Conservation (phyloP, 2,797 vertebrate genomes). For the Pseudocheirus occidentalis region DNA sequence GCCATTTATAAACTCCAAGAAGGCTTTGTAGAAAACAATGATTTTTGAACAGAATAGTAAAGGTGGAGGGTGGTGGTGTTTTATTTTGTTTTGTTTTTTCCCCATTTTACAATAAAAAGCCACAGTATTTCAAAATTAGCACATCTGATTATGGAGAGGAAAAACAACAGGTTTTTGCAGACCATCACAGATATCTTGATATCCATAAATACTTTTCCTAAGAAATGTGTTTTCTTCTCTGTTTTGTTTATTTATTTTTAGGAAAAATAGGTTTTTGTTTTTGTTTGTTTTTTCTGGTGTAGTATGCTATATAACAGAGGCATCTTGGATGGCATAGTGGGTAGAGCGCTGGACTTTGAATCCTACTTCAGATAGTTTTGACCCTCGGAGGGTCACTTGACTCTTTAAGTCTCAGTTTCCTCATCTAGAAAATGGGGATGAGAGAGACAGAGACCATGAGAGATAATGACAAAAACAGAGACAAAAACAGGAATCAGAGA, state of each 20-base stretch:
- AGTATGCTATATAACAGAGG: background rate
- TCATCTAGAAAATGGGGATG: background rate
- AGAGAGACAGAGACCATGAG: background rate
- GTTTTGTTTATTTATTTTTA: background rate
- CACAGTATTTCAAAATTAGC: background rate
- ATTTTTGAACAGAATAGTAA: background rate
- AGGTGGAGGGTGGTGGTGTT: background rate
- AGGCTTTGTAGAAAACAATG: conserved; percentile 1
- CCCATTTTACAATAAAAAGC: fast-evolving
- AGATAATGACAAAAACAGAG: background rate
- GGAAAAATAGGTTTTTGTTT: background rate
- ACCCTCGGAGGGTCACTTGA: background rate
- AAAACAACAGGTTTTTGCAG: background rate
- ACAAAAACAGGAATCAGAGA: background rate
- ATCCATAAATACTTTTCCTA: background rate
- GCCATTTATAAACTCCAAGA: background rate
- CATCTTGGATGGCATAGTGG: background rate
- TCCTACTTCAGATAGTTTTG: background rate
- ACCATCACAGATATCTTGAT: background rate
- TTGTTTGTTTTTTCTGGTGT: background rate
- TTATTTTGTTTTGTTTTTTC: background rate
- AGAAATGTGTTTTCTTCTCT: background rate
- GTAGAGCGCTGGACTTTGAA: background rate
- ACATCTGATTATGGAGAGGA: background rate
- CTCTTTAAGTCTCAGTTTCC: background rate